Percentiles rank a stretch among this genome's conserved stretches.
phyloP scores from a whole-genome alignment of 2,113 vertebrate species.

The Prolemur simus region DNA sequence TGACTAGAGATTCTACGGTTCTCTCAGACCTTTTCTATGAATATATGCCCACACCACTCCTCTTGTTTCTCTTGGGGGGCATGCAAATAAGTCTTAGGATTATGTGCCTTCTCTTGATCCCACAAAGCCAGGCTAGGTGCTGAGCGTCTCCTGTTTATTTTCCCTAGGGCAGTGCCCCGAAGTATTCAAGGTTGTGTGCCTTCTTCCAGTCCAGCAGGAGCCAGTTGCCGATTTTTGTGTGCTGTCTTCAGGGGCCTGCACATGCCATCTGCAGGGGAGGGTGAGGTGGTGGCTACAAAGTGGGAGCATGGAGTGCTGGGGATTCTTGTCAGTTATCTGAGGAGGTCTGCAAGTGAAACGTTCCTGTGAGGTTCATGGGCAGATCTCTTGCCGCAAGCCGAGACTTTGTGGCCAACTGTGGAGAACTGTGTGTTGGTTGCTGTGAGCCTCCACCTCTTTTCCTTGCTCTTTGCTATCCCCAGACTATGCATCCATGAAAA shows the following conservation, averaged over 20 bases:
- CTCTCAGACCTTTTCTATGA: background rate
- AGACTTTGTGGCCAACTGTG: background rate
- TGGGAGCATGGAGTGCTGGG: background rate
- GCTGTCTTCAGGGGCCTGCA: background rate
- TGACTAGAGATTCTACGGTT: background rate
- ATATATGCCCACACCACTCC: background rate
- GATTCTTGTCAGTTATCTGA: background rate
- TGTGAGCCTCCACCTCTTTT: background rate
- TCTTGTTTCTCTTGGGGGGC: background rate
- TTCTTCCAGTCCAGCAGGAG: background rate
- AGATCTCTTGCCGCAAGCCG: background rate
- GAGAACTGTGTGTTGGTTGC: background rate
- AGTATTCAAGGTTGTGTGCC: background rate
- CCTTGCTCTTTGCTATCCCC: background rate
- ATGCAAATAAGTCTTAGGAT: background rate
- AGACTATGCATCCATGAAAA: background rate
- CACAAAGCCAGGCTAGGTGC: too few relatives aligned
- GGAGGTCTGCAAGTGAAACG: background rate
- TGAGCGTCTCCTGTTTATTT: background rate
- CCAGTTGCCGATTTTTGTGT: background rate
- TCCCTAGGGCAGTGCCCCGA: background rate
- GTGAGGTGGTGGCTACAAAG: background rate
- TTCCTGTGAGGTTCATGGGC: background rate
- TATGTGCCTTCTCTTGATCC: background rate
- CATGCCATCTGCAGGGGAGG: background rate